These are phyloP conservation scores for Guaruba guarouba DNA, from an alignment of 2,113 vertebrate species.

Conservation along the genomic window DNA sequence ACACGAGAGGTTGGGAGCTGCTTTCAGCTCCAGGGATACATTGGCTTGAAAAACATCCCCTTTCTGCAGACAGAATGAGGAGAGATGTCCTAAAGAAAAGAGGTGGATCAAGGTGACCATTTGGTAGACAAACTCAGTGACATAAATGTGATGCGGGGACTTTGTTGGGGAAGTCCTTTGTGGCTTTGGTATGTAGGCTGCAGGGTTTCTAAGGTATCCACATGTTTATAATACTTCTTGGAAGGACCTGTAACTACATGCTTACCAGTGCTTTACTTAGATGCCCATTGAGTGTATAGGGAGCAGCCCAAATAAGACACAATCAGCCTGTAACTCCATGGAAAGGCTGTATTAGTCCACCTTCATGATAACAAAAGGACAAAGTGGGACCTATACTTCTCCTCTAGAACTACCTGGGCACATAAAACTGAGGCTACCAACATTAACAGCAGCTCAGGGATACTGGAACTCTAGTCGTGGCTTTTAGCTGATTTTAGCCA, in stretches of 20 bases:
- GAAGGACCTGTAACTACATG: background rate
- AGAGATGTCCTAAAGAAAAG: background rate
- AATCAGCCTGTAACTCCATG: background rate
- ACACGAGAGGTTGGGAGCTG: background rate
- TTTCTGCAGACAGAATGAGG: background rate
- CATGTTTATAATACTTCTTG: accelerated
- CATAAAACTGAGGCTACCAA: background rate
- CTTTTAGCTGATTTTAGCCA: background rate
- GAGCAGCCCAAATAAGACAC: background rate
- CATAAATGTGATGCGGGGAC: too few species aligned
- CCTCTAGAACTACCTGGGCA: background rate
- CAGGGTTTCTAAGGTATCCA: background rate
- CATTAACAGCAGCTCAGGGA: background rate
- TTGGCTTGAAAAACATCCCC: accelerated
- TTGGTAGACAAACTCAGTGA: background rate
- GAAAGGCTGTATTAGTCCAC: background rate
- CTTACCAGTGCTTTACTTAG: background rate
- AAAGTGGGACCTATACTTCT: background rate
- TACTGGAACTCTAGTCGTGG: background rate
- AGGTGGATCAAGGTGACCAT: background rate
- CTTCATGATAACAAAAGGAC: background rate
- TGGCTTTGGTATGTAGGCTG: background rate
- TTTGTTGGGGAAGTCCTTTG: background rate
- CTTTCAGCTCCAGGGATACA: background rate
- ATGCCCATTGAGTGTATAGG: accelerated